Base-by-base conservation (phyloP, 2,797 vertebrate species). In the Tadarida brasiliensis region DNA sequence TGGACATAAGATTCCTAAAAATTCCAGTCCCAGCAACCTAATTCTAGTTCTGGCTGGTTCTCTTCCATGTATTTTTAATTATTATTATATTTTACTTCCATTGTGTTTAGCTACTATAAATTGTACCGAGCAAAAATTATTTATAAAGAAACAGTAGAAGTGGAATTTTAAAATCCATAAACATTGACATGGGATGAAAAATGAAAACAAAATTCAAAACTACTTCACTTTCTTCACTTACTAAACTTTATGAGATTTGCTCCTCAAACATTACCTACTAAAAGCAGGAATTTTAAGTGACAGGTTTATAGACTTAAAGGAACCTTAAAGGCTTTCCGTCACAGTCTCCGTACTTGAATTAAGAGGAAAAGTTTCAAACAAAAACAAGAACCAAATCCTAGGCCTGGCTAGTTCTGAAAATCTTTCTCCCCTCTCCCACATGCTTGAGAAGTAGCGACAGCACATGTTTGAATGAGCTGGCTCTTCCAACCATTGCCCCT, bases 281-380 rank as follows among this genome's bases (percentile, higher is more conserved):
- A 85, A 56, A 49, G n/a, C n/a, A 82, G 39, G 68, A 70, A 59
- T 85, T 90, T 90, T 54, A 76, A 84, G 59, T 35, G 47, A 87
- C 16, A 77, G 39, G 14, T 49, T 76, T 74, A 78, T 15, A 76
- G 71, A 83, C 51, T 19, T 95, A 51, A 67, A 94, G 71, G 47
- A 73, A 74, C 4, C 4, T 94, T 44, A 44, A 61, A 71, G 49
- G 17, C 9, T 39, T 92, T 88, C 12, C 5, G 0, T 70, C 35
- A 73, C 12, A 91, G 14, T 67, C 49, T 88, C 19, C 14, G 35
- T 88, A 87, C 30, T 92, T 95, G 59, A 96, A 59, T 78, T 77
- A 87, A 56, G 20, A 86, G 4, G 2, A 57, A 47, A 33, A 14
- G 7, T 73, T 77, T 77, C 14, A 61, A 71, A 89, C 1, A n/a